Percentiles rank a stretch among this genome's conserved stretches.
Evolutionary conservation across 2,797 vertebrate genomes (phyloP).

Genomic region (Sebastes steindachneri): DNA sequence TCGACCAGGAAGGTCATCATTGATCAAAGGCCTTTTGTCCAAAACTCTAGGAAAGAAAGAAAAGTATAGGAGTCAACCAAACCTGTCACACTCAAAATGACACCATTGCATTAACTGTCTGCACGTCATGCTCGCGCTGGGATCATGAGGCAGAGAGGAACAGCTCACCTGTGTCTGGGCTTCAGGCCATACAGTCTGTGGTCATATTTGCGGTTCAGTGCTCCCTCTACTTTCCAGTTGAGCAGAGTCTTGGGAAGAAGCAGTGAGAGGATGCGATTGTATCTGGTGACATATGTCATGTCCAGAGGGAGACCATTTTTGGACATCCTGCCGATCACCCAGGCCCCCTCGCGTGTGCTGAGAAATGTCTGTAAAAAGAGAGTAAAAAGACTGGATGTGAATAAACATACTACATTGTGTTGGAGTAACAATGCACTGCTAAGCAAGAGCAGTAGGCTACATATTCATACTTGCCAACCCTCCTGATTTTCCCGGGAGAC

Average conservation of each 20-base stretch:
- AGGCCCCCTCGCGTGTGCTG: conserved; percentile 86
- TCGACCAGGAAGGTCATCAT: conserved; percentile 81
- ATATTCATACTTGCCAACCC: background rate
- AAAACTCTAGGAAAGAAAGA: conserved; percentile 62
- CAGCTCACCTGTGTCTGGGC: conserved; percentile 83
- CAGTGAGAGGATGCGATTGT: conserved; percentile 66
- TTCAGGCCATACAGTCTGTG: conserved; percentile 87
- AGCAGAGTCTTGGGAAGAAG: conserved; percentile 74
- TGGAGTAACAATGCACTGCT: background rate
- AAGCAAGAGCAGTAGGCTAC: background rate
- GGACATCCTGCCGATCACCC: conserved; percentile 84
- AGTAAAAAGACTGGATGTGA: background rate
- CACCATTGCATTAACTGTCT: background rate
- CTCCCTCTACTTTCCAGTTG: conserved; percentile 68
- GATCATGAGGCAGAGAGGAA: background rate
- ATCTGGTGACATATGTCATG: conserved; percentile 77
- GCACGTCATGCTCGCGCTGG: background rate
- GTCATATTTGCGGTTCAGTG: conserved; percentile 80
- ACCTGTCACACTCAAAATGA: background rate
- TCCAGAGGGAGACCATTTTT: conserved; percentile 86
- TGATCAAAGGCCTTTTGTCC: conserved; percentile 66
- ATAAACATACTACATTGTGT: background rate
- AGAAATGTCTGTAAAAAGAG: conserved; percentile 85
- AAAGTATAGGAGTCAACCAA: background rate
- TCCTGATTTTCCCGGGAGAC: too few relatives aligned